Base-by-base conservation (phyloP, 2,797 vertebrate genomes). In the Neosilurus mollespiculum region DNA sequence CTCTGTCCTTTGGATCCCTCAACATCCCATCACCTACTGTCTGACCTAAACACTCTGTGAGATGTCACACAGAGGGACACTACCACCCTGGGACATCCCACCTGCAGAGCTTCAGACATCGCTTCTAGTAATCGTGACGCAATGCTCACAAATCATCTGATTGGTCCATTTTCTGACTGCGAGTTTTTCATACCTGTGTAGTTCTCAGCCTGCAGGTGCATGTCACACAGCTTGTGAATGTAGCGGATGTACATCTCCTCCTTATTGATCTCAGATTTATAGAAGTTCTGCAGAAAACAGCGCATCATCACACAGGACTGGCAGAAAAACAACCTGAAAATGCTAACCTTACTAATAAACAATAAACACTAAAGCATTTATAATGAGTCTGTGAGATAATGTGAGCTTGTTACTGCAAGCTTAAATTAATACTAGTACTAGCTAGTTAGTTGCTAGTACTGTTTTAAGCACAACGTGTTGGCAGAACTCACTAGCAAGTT, bases 181-280 rank as follows among this genome's bases (percentile, higher is more conserved):
- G 9, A 71, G 20, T 54, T 83, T 16, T 30, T 18, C 88, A 93
- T 88, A 99, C 98, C 98, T 93, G 98, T 99, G 86, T 97, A 99
- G 93, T 99, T 99, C 90, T 99, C 97, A 0, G 97, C 97, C 90
- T 99, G 98, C 87, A 99, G 93, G 89, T 99, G 98, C 92, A 99
- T 95, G 92, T 99, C 98, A 90, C 97, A 98, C 84, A 99, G 95
- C 90, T 99, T 99, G 92, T 99, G 98, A 88, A 99, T 99, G 64
- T 99, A 99, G 84, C 98, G 96, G 90, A 99, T 99, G 89, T 99
- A 99, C 98, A 99, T 99, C 92, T 99, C 98, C 86, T 99, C 98
- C 87, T 99, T 99, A 92, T 99, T 99, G 73, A 99, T 97, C 90
- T 99, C 98, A 0, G 98, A 98, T 89, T 99, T 99, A 92, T 99